Base-by-base conservation (phyloP, 2,797 vertebrate genomes). In the Nyctalus aviator region DNA sequence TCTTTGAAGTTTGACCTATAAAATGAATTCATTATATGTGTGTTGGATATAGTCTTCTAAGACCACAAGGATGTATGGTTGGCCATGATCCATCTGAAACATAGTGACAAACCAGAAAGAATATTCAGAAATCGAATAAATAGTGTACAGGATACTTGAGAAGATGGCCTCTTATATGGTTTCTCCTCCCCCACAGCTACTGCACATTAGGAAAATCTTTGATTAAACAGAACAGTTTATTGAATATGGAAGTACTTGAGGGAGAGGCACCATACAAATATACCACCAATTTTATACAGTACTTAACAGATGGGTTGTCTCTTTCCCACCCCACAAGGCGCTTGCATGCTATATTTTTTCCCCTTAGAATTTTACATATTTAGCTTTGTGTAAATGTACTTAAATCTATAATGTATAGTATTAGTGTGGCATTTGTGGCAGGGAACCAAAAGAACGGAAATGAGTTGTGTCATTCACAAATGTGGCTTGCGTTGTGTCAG, bases 391-490 rank as follows among this genome's bases (percentile, higher is more conserved):
- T 90, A 79, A 62, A 93, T 83, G n/a, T 69, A 73, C 30, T 84
- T 92, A 90, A 91, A 92, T 91, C 46, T 93, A 27, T 91, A 72
- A 71, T 88, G 72, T 96, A 55, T 91, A 82, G 27, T 90, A 41
- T 92, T 62, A 88, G 30, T 91, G 89, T 96, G 84, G 21, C 50
- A 11, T 94, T 95, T 95, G 66, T 96, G 91, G 32, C 83, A 95
- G 44, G 55, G 62, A 93, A 96, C 69, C 78, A 97, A 73, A 94
- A 83, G 81, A 94, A 76, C 93, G 57, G 57, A 85, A 91, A 85
- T 93, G 35, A 90, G 62, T 96, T 96, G 94, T 96, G 53, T 89
- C 84, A 87, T 96, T 96, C 85, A 96, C 72, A 93, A 72, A 87
- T 95, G 25, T 93, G 68, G 44, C n/a, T 92, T 90, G 41, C 59